Base-by-base conservation (phyloP, 2,797 vertebrate genomes). In the Acrocephalus scirpaceus region DNA sequence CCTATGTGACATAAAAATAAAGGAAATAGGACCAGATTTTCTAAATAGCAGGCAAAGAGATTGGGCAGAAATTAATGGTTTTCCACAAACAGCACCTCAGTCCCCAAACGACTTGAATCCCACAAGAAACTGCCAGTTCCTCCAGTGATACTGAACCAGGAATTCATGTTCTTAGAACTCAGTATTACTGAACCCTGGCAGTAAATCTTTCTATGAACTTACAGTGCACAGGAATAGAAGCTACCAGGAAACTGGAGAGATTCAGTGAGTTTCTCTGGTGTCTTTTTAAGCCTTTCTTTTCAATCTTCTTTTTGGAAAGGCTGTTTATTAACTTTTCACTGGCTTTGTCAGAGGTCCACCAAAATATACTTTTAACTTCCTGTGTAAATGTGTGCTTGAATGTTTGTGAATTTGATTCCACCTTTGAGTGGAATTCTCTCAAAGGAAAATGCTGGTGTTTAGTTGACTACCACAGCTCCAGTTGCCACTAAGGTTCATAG, bases 371-470 rank as follows among this genome's bases (percentile, higher is more conserved):
- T 58, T 70, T 27, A 88, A 64, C 32, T 45, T 23, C 10, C 8
- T 4, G 1, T 9, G 47, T n/a, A 54, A 69, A 47, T 0, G 2
- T 9, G 19, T 26, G 50, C 38, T n/a, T 17, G 5, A n/a, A 38
- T 7, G 14, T 10, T 48, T 54, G 19, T n/a, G 16, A 42, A 64
- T 45, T 50, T 29, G 30, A 60, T 42, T 70, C 40, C 32, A 1
- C 14, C 32, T 67, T 36, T 13, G 57, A 90, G 19, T 23, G 34
- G 32, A 79, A 84, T 23, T 21, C 12, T 62, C 36, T 29, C 22
- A 38, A 14, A 48, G 36, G 19, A 42, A 71, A 71, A n/a, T 3
- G 1, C 32, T 18, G 53, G 16, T 27, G 18, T 15, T 29, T 25
- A 20, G 20, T 4, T 32, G 23, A 62, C 27, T 30, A 11, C 26